Base-by-base conservation (phyloP, 2,113 vertebrate genomes). In the Vimba vimba region DNA sequence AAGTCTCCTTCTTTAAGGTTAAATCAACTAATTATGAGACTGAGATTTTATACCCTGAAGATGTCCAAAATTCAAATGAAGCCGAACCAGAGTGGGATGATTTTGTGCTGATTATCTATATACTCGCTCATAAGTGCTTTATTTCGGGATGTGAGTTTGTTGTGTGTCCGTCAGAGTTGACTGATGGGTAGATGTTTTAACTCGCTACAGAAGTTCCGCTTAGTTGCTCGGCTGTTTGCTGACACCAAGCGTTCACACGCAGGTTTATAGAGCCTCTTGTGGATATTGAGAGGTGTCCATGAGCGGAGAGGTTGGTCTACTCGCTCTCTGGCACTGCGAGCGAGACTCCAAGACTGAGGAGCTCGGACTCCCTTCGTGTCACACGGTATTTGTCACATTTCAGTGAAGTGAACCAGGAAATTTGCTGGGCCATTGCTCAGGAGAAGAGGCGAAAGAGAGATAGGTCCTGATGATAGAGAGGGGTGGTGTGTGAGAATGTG, bases 361-460 rank as follows among this genome's bases (percentile, higher is more conserved):
- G 66, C 78, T 86, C 74, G 66, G 73, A 79, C 47, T 88, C 82
- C 87, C 71, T 84, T 57, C 30, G 74, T 91, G 90, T 88, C 87
- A 87, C 87, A 86, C 62, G 78, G 71, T 87, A 89, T 91, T 89
- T 90, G 90, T 91, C 87, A 91, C 88, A 89, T 91, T 88, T 90
- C 88, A 86, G 87, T 86, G 88, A 91, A 88, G 89, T 90, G 89
- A 90, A 89, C 88, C 89, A 88, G 88, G 87, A 91, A 90, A 91
- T 89, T 87, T 89, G 86, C 68, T 71, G 88, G 83, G 73, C 87
- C 82, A 81, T 87, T 90, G 86, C 87, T 88, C 85, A 84, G 85
- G 83, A 89, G 90, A 86, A 88, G 86, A 76, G 82, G 85, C 64
- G 82, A 88, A 89, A 87, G 89, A 87, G 87, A 89, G 85, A 89